phyloP scores from a whole-genome alignment of 92 coral and sea anemone species.

The Zoanthus gigantus region DNA sequence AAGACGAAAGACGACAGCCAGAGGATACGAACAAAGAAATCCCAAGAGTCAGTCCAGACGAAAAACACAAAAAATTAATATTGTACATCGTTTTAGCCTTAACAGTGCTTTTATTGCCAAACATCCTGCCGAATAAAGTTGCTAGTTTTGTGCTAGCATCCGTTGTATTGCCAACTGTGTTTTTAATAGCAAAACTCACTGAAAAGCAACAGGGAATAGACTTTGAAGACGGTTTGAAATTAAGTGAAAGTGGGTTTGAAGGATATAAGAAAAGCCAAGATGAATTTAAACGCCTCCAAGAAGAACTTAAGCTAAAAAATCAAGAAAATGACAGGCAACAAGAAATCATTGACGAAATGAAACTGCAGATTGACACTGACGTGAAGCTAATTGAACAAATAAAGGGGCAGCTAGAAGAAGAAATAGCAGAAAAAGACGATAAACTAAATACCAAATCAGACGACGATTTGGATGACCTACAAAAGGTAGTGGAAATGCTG shows the following conservation, averaged over 20 bases:
- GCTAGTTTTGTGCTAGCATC: constrained; percentile 47
- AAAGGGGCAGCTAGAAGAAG: constrained; percentile 73
- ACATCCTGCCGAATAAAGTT: constrained; percentile 38
- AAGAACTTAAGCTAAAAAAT: background rate
- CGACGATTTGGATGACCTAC: constrained; percentile 52
- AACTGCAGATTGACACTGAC: constrained; percentile 70
- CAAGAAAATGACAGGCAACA: constrained; percentile 34
- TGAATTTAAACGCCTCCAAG: constrained; percentile 9
- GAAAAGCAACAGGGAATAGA: constrained; percentile 52
- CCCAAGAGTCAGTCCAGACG: background rate
- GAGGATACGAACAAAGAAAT: constrained; percentile 1
- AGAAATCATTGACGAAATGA: constrained; percentile 64
- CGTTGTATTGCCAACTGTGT: constrained; percentile 54
- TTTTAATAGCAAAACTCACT: constrained; percentile 45
- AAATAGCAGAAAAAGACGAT: constrained; percentile 67
- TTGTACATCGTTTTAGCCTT: constrained; percentile 50
- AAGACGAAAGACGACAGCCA: constrained; percentile 1
- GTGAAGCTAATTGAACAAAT: constrained; percentile 67
- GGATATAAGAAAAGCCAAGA: background rate
- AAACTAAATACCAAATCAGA: constrained; percentile 54
- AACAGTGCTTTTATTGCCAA: constrained; percentile 52
- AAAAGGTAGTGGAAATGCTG: constrained; percentile 59
- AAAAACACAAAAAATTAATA: constrained; percentile 15
- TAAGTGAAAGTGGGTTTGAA: background rate
- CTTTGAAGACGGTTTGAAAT: constrained; percentile 36